A percentile compares a stretch with the other conserved stretches of the same genome.
Conservation (phyloP, 2,888 invertebrate genomes). For the Harpalus rufipes region DNA sequence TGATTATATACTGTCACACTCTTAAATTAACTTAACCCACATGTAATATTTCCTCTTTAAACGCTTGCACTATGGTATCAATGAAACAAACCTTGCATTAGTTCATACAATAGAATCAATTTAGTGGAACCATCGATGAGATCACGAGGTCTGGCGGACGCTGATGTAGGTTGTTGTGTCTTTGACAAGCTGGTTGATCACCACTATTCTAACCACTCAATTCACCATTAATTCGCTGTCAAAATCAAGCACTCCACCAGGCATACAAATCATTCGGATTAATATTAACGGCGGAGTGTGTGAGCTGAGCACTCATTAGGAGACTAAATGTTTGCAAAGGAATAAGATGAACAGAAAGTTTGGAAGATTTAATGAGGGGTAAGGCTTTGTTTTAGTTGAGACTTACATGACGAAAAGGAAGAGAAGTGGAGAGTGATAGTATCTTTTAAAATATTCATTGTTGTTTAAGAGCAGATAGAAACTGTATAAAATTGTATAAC, state of each 20-base stretch:
- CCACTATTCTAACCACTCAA: background rate
- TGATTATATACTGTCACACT: too few species aligned
- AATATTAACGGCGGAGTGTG: background rate
- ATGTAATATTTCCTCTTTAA: too few species aligned
- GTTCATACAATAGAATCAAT: background rate
- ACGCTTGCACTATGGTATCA: background rate
- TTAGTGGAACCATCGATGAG: constrained; percentile 1
- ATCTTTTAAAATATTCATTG: too few species aligned
- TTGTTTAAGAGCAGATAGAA: too few species aligned
- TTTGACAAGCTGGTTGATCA: constrained; percentile 1
- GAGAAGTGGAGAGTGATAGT: background rate
- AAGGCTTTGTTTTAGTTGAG: background rate
- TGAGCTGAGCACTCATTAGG: background rate
- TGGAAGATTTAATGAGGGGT: background rate
- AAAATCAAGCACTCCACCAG: background rate
- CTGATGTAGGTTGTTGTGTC: background rate
- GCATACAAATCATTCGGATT: background rate
- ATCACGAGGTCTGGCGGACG: background rate
- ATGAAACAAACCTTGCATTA: background rate
- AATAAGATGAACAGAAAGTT: background rate
- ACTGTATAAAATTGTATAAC: too few species aligned
- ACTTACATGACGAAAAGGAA: background rate
- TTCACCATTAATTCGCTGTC: background rate
- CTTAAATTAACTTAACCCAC: too few species aligned
- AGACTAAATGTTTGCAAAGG: background rate